Base-by-base conservation (phyloP, 2,888 invertebrate genomes). In the Drosophila multiciliata region DNA sequence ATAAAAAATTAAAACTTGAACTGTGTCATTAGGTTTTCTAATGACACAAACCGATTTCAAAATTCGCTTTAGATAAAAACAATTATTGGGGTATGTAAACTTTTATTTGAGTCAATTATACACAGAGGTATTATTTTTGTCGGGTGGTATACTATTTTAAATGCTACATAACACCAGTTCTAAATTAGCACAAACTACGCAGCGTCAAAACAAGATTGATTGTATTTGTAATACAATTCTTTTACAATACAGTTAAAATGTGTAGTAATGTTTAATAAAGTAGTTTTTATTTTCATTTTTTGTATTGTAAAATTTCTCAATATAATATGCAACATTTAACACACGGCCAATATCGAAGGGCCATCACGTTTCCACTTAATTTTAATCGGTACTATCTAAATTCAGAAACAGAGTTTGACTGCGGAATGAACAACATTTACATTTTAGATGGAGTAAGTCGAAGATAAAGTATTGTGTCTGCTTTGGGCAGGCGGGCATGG, bases 371-470 rank as follows among this genome's bases (percentile, higher is more conserved):
- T 78, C 49, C 68, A 74, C 78, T 80, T 74, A 80, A 59, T 66
- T 74, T 53, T 59, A 63, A 73, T 73, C 73, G 64, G 35, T 77
- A 71, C 72, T 80, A 83, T 54, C 85, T 79, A 75, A 68, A 53
- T 61, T 68, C 45, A 45, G 45, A 45, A 45, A 62, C 58, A 49
- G 72, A 55, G 48, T 57, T 65, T 67, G 61, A 61, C 75, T 87
- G 74, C 75, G 89, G 85, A 89, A 87, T 84, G 85, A 86, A 85
- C 77, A 89, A 87, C 85, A 89, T 61, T 80, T 84, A 87, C 42
- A 45, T 42, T 42, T 20, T 72, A 66, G 42, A 74, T 63, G 53
- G 58, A 70, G 59, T 52, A 68, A 70, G 54, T 73, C 54, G 65
- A 78, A 69, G 76, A 75, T 73, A 70, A 70, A 74, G 69, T 73